These are phyloP conservation scores for Accipiter cooperii DNA, from an alignment of 2,113 vertebrate species.

Conservation along the genomic window DNA sequence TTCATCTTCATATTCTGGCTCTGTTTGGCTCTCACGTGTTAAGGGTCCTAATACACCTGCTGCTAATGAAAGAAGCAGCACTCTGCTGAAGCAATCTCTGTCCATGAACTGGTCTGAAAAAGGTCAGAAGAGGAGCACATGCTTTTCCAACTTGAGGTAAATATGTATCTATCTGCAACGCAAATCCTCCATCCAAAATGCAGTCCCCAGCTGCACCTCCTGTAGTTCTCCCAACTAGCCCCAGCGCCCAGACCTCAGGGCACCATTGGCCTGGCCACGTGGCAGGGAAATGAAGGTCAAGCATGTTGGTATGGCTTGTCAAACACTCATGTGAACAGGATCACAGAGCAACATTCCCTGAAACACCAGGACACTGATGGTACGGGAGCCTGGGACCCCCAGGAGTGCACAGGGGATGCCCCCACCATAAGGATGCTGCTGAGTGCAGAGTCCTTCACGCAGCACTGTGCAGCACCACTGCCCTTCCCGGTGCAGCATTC, in stretches of 20 bases:
- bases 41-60: background rate
- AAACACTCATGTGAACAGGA: background rate
- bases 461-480: background rate
- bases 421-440: background rate
- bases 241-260: background rate
- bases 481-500: background rate
- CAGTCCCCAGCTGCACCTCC: background rate
- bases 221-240: background rate
- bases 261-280: background rate
- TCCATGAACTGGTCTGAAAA: background rate
- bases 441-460: background rate
- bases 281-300: background rate
- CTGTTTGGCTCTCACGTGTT: background rate
- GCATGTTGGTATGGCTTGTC: fast-evolving
- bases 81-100: background rate
- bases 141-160: background rate
- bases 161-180: background rate
- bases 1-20: background rate
- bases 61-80: background rate
- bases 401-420: too few species aligned
- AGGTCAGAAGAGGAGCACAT: background rate
- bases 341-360: background rate
- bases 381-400: too few species aligned
- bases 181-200: background rate
- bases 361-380: background rate